phyloP scores from a whole-genome alignment of 2,888 invertebrate species.

The Andrena hattorfiana region DNA sequence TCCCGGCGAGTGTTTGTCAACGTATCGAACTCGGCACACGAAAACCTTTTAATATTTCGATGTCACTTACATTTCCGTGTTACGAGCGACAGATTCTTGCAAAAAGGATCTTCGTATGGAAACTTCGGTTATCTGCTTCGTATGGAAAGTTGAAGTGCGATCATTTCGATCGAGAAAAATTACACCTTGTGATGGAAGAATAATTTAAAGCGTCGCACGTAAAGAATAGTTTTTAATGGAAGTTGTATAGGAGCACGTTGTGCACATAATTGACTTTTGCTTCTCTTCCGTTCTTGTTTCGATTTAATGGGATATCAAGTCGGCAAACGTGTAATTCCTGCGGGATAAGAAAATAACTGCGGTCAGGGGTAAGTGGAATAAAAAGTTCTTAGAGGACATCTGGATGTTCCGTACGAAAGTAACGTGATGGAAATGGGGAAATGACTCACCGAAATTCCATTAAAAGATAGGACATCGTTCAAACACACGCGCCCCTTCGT shows the following conservation, averaged over 20 bases:
- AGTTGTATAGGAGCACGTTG: not conserved
- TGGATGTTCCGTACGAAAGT: no score
- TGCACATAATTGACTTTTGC: not conserved
- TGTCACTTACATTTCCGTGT: not conserved
- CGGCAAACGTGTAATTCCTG: not conserved
- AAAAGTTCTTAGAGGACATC: not conserved
- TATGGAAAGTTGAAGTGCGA: no score
- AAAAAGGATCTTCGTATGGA: not conserved
- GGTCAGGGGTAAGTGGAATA: not conserved
- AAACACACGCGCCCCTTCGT: no score
- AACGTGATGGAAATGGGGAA: not conserved
- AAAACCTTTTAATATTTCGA: not conserved
- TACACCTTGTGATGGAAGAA: no score
- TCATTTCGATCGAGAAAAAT: no score
- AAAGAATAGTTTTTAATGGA: not conserved
- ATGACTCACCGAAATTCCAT: not conserved
- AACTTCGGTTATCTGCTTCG: not conserved
- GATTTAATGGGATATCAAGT: slow-evolving; percentile 9
- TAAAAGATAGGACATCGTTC: not conserved
- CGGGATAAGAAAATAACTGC: not conserved
- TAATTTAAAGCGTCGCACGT: no score
- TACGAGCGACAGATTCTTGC: not conserved
- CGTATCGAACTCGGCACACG: not conserved
- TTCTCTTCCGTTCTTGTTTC: not conserved
- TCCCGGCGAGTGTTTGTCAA: not conserved